Conservation (phyloP, 2,888 invertebrate genomes). For the Shargacucullia verbasci region DNA sequence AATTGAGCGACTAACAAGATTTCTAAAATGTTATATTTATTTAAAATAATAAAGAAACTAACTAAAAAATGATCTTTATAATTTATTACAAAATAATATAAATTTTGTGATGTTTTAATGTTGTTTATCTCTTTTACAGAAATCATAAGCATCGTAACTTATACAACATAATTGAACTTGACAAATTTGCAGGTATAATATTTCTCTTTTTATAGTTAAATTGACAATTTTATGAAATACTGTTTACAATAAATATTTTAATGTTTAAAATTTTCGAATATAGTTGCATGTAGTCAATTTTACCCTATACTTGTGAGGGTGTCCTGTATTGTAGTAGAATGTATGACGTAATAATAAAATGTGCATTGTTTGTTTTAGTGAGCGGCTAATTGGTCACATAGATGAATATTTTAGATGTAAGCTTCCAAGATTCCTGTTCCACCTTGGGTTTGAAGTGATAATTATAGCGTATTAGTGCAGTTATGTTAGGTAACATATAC, state of each 20-base stretch:
- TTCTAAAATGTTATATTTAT: no score
- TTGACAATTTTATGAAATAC: conserved; percentile 55
- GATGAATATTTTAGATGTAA: conserved; percentile 85
- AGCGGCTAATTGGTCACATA: conserved; percentile 80
- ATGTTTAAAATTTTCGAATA: conserved; percentile 19
- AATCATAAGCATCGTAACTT: conserved; percentile 82
- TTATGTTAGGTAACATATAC: conserved; percentile 81
- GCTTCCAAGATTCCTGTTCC: conserved; percentile 87
- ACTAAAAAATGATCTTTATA: no score
- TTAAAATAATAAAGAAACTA: no score
- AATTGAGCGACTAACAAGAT: no score
- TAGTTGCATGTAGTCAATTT: conserved; percentile 31
- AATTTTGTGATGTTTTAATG: conserved; percentile 1
- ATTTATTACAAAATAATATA: no score
- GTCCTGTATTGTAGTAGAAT: conserved; percentile 34
- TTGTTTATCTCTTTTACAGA: conserved; percentile 71
- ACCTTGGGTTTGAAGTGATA: conserved; percentile 88
- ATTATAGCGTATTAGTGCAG: conserved; percentile 84
- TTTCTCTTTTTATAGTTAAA: conserved; percentile 50
- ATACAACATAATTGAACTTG: conserved; percentile 72
- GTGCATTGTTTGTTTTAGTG: conserved; percentile 77
- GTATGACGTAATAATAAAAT: conserved; percentile 52
- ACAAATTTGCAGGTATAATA: conserved; percentile 76
- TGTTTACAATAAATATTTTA: conserved; percentile 44
- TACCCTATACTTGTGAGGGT: conserved; percentile 32